Percentiles rank a stretch among this genome's conserved stretches.
phyloP scores from a whole-genome alignment of 1,140 invertebrate genomes.

The Drosophila guanche region DNA sequence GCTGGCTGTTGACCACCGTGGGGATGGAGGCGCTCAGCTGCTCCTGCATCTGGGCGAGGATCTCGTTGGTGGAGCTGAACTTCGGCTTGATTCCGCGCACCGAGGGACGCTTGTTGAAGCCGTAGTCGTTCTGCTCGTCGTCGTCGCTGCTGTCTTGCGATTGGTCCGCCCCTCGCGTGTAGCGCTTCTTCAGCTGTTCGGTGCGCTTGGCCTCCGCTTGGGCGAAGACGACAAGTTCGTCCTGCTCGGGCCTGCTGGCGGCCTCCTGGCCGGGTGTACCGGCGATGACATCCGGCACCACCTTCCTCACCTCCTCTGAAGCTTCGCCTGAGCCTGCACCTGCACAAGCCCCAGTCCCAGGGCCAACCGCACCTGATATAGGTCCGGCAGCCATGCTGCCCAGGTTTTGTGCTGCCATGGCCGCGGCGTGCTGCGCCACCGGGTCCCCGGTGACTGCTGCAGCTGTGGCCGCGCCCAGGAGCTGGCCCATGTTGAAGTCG shows the following conservation, averaged over 20 bases:
- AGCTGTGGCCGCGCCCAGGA: conserved; percentile 84
- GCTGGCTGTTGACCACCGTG: conserved; percentile 71
- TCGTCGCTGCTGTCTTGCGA: conserved; percentile 86
- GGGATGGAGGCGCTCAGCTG: conserved; percentile 86
- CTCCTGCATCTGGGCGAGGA: conserved; percentile 91
- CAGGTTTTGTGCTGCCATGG: conserved; percentile 41
- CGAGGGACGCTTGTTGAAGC: conserved; percentile 93
- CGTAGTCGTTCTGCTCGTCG: conserved; percentile 94
- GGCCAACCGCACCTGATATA: not conserved
- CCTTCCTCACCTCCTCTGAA: conserved; percentile 83
- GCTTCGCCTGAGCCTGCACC: not conserved
- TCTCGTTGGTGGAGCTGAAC: conserved; percentile 90
- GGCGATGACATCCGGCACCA: conserved; percentile 90
- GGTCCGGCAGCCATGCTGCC: conserved; percentile 41
- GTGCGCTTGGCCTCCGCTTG: conserved; percentile 92
- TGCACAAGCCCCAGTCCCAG: not conserved
- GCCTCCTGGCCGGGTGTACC: conserved; percentile 87
- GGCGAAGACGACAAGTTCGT: conserved; percentile 92
- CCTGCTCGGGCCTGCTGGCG: conserved; percentile 85
- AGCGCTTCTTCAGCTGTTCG: conserved; percentile 91
- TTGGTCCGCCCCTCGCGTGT: conserved; percentile 83
- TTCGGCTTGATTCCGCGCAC: conserved; percentile 88
- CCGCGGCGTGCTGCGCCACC: conserved; percentile 53
- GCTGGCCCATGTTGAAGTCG: conserved; percentile 88
- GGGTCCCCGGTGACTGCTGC: conserved; percentile 41